Conservation (phyloP, 2,888 invertebrate species). For the Drosophila lutescens region DNA sequence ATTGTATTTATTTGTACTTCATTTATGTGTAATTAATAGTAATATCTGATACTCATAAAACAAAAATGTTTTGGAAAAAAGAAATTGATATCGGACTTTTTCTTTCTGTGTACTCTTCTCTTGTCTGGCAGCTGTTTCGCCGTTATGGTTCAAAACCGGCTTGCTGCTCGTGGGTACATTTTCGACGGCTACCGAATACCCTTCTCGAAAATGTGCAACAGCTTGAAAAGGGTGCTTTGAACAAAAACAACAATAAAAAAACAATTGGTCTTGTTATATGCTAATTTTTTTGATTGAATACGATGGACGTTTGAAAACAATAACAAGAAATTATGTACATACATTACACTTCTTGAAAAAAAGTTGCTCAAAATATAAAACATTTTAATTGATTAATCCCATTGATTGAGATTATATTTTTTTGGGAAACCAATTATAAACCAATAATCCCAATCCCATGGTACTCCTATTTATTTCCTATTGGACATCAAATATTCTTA, state of each 20-base stretch:
- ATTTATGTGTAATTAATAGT: too few relatives aligned
- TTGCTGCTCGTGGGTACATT: conserved; percentile 24
- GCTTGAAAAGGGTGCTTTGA: not conserved
- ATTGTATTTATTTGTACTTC: too few relatives aligned
- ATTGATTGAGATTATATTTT: too few relatives aligned
- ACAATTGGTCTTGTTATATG: not conserved
- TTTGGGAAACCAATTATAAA: too few relatives aligned
- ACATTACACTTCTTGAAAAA: too few relatives aligned
- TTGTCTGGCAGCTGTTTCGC: conserved; percentile 58
- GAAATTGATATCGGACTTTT: not conserved
- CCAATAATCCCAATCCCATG: too few relatives aligned
- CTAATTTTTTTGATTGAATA: not conserved
- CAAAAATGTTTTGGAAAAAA: too few relatives aligned
- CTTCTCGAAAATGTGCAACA: not conserved
- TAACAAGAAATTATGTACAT: too few relatives aligned
- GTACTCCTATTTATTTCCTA: not conserved
- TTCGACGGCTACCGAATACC: conserved; percentile 17
- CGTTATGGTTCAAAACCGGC: conserved; percentile 67
- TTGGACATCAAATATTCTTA: not conserved
- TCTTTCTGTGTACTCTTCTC: conserved; percentile 6
- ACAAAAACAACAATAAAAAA: not conserved
- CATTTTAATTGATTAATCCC: too few relatives aligned
- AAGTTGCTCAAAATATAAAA: too few relatives aligned
- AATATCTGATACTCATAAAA: too few relatives aligned
- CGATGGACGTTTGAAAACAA: too few relatives aligned